These are phyloP conservation scores for Apostichopus japonicus DNA, from an alignment of 35 echinoderm and acorn worm genomes.

Conservation along the genomic window DNA sequence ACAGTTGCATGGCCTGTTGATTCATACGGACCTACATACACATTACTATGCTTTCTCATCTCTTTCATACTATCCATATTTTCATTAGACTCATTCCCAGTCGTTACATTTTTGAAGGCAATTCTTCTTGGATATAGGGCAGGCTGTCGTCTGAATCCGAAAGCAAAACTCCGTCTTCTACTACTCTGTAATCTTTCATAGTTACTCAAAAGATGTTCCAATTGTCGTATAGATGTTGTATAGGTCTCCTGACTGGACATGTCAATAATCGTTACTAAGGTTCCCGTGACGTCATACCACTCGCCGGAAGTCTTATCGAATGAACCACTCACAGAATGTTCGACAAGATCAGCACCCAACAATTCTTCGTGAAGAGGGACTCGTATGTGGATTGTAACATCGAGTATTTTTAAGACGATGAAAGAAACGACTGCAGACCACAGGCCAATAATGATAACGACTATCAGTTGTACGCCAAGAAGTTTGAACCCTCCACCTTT, in stretches of 20 bases:
- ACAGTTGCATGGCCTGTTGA: too few relatives aligned
- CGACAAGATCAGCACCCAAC: slow-evolving; percentile 89
- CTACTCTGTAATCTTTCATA: background rate
- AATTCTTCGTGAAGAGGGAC: slow-evolving; percentile 83
- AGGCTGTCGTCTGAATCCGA: slow-evolving; percentile 1
- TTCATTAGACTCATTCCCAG: too few relatives aligned
- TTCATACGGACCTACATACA: too few relatives aligned
- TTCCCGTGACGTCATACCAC: slow-evolving; percentile 62
- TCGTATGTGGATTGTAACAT: slow-evolving; percentile 76
- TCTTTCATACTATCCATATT: background rate
- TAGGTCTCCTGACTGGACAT: slow-evolving; percentile 46
- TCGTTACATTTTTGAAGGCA: too few relatives aligned
- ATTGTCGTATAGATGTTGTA: background rate
- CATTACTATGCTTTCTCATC: too few relatives aligned
- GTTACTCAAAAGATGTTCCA: background rate
- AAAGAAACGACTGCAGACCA: slow-evolving; percentile 75
- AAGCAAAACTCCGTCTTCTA: background rate
- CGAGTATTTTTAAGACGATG: slow-evolving; percentile 61
- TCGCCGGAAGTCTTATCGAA: slow-evolving; percentile 77
- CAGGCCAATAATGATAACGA: slow-evolving; percentile 39
- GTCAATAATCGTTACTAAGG: slow-evolving; percentile 56
- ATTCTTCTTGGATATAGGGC: too few relatives aligned
- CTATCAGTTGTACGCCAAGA: slow-evolving; percentile 74
- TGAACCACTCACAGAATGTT: slow-evolving; percentile 83
- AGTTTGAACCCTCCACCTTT: slow-evolving; percentile 81